Conservation (phyloP, 2,888 invertebrate genomes). For the Zootermopsis nevadensis region DNA sequence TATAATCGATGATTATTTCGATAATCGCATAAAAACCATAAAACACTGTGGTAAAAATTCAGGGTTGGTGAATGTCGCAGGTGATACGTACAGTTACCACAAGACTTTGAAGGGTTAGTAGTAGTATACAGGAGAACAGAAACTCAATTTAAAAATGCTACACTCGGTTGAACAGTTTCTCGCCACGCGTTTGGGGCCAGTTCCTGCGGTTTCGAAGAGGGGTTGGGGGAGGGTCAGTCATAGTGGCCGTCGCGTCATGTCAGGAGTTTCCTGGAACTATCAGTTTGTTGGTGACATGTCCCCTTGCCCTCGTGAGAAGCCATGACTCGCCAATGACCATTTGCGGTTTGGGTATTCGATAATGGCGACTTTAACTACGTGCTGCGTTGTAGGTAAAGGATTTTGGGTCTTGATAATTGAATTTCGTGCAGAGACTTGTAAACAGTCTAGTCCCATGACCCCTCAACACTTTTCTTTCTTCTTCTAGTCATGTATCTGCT, state of each 20-base stretch:
- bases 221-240: neutral
- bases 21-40: too few relatives aligned
- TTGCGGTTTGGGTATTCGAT: constrained; percentile 9
- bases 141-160: neutral
- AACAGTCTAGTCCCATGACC: neutral
- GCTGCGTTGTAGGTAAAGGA: neutral
- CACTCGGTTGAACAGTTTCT: neutral
- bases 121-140: neutral
- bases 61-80: too few relatives aligned
- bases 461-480: neutral
- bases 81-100: too few relatives aligned
- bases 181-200: neutral
- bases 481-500: too few relatives aligned
- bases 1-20: too few relatives aligned
- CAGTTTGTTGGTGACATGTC: constrained; percentile 5
- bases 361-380: neutral
- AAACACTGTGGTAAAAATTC: too few relatives aligned
- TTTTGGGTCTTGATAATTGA: constrained; percentile 23
- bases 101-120: too few relatives aligned
- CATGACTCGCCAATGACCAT: constrained; percentile 1
- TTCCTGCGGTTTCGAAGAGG: neutral
- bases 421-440: constrained; percentile 20
- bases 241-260: neutral
- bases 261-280: neutral
- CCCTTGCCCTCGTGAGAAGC: neutral